A percentile compares a stretch with the other conserved stretches of the same genome.
Conservation (phyloP, 2,113 vertebrate genomes). For the Catagonus wagneri region DNA sequence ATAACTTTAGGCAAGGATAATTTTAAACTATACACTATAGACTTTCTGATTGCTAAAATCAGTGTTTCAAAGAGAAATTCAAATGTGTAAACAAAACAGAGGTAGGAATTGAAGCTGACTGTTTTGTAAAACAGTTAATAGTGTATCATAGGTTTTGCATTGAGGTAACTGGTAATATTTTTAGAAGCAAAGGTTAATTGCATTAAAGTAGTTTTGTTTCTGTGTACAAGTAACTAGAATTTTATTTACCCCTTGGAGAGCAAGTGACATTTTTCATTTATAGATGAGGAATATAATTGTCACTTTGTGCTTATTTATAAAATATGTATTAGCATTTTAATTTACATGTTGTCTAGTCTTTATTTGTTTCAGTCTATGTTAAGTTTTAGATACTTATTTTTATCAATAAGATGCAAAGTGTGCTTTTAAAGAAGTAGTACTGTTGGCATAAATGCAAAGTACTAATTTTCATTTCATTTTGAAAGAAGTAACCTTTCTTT, state of each 20-base stretch:
- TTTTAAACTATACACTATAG: background rate
- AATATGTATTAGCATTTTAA: slow-evolving; percentile 19
- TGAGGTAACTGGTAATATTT: background rate
- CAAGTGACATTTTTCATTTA: background rate
- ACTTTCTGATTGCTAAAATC: background rate
- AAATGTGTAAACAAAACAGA: background rate
- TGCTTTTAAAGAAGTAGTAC: slow-evolving; percentile 25
- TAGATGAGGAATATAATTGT: background rate
- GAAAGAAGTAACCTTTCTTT: slow-evolving; percentile 62
- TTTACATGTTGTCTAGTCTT: slow-evolving; percentile 33
- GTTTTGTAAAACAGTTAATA: background rate
- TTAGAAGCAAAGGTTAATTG: background rate
- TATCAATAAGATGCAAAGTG: background rate
- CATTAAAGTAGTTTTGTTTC: slow-evolving; percentile 30
- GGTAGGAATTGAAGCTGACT: background rate
- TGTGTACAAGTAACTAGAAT: background rate
- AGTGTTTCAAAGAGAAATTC: background rate
- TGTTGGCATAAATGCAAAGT: slow-evolving; percentile 29
- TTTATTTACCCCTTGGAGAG: slow-evolving; percentile 17
- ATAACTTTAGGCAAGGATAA: background rate
- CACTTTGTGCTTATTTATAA: slow-evolving; percentile 4
- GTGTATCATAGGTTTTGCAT: background rate
- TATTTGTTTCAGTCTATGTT: background rate
- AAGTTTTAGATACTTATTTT: slow-evolving; percentile 58
- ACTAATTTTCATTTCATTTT: slow-evolving; percentile 72